Evolutionary conservation across 1,140 invertebrate species (phyloP).

Genomic region (Philopotamus ludificatus): DNA sequence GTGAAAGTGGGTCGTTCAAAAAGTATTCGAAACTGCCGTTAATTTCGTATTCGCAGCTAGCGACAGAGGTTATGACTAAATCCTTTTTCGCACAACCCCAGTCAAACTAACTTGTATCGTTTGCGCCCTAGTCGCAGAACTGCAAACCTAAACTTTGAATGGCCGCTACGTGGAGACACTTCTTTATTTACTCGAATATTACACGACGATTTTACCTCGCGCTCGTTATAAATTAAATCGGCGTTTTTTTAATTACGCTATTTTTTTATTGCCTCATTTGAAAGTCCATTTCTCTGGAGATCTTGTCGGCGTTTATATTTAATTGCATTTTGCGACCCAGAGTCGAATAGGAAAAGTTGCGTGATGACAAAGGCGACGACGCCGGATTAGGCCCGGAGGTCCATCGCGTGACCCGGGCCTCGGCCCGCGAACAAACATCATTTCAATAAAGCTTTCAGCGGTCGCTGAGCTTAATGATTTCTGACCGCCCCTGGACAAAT

Average conservation of each 20-base stretch:
- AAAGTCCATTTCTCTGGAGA: constrained; percentile 19
- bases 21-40: too few relatives aligned
- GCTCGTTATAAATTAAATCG: background rate
- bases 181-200: constrained; percentile 36
- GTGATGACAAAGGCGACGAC: background rate
- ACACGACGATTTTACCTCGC: constrained; percentile 18
- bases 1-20: too few relatives aligned
- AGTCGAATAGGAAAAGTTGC: constrained; percentile 3
- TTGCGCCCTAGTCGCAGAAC: background rate
- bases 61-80: background rate
- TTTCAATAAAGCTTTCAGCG: constrained; percentile 40
- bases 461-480: background rate
- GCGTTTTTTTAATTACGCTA: constrained; percentile 27
- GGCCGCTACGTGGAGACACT: constrained; percentile 16
- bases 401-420: constrained; percentile 23
- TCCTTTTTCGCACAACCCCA: background rate
- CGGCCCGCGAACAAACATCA: constrained; percentile 24
- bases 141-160: constrained; percentile 15
- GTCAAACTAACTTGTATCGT: constrained; percentile 7
- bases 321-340: background rate
- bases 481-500: background rate
- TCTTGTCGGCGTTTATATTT: background rate
- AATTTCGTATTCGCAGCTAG: background rate
- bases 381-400: background rate
- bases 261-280: constrained; percentile 34